These are phyloP conservation scores for Trachelus tabidus DNA, from an alignment of 2,888 invertebrate genomes.

Conservation along the genomic window DNA sequence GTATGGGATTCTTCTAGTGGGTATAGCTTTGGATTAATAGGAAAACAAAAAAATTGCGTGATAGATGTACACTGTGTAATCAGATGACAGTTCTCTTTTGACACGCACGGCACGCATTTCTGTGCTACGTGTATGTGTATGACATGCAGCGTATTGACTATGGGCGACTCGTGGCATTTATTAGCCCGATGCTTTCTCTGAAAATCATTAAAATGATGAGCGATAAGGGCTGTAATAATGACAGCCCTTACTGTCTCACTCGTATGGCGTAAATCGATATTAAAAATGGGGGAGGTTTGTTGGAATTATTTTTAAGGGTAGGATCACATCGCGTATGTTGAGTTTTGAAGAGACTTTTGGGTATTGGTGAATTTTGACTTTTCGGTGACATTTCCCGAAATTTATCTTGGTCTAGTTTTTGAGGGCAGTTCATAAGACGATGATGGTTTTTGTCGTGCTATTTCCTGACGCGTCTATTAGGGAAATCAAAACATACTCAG, in stretches of 20 bases:
- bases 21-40: background rate
- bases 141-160: background rate
- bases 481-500: constrained; percentile 64
- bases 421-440: background rate
- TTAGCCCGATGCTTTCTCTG: constrained; percentile 28
- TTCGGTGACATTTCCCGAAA: background rate
- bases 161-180: background rate
- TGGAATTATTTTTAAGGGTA: constrained; percentile 9
- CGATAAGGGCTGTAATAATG: constrained; percentile 47
- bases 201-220: constrained; percentile 44
- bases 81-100: background rate
- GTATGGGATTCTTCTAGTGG: background rate
- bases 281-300: constrained; percentile 32
- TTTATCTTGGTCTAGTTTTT: background rate
- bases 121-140: background rate
- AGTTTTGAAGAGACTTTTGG: background rate
- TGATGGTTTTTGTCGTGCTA: background rate
- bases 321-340: background rate
- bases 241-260: constrained; percentile 21
- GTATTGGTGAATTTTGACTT: background rate
- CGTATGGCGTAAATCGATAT: constrained; percentile 51
- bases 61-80: background rate
- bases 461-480: constrained; percentile 52
- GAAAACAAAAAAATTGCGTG: background rate
- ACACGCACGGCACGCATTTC: background rate